Evolutionary conservation across 2,797 vertebrate genomes (phyloP), one percentile per base, ranked within the genome.

Genomic region (Muscicapa striata): DNA sequence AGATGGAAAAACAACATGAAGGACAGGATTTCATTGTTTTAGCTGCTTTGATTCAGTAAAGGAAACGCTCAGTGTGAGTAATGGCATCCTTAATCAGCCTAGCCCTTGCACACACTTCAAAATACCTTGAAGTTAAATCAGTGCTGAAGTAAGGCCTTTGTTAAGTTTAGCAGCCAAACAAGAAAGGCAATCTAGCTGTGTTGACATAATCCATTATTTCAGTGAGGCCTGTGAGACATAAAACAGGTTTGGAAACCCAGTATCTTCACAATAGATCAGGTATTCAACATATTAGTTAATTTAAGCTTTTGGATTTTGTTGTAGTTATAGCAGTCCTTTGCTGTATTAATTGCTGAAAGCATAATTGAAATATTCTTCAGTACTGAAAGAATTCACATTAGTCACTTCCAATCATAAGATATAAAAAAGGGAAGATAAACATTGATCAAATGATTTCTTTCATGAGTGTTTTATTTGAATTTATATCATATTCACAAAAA

Each of bases 381-480:
- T 43, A 38, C 30, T 49, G 51, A 45, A 84, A 63, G 16, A 82
- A 76, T 73, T 84, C 15, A 11, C 21, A 57, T 63, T 48, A 59
- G 43, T 76, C 43, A 32, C 11, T 77, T 70, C 38, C 27, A 57
- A 54, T 45, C 32, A 55, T 43, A 45, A 84, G 38, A 57, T 10
- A 51, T 36, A 51, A 92, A 85, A 72, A 73, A 54, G 8, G 7
- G 26, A 70, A 95, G 91, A 51, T 32, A 91, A 95, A 73, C 38
- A 83, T 86, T 57, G 20, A 84, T 40, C 55, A 70, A 73, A n/a
- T 84, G 45, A 36, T 57, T 87, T 79, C 11, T 95, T 89, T 95
- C 62, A 69, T n/a, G 34, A 89, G 72, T 85, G 68, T 96, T 98
- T 98, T 98, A 98, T 98, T 98, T 95, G 68, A 91, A 92, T 96